Evolutionary conservation across 2,888 invertebrate species (phyloP).

Genomic region (Euphydryas editha): DNA sequence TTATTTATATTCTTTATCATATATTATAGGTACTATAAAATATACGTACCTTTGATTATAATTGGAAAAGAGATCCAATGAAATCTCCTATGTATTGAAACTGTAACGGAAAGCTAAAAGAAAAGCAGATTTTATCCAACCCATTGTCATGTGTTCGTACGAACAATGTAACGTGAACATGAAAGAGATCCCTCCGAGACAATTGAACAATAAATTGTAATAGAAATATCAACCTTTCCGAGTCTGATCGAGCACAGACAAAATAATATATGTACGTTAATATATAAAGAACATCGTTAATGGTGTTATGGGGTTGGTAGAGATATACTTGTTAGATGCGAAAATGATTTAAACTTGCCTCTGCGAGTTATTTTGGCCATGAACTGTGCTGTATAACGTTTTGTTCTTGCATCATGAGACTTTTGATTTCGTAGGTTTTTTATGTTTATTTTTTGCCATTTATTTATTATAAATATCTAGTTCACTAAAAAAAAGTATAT

Average conservation of each 20-base stretch:
- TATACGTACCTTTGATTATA: not conserved
- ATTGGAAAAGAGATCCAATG: not conserved
- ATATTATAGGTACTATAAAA: not conserved
- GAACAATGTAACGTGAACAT: slow-evolving; percentile 11
- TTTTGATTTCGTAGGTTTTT: too few species aligned
- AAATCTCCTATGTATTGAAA: not conserved
- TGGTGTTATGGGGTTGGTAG: not conserved
- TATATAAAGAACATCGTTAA: not conserved
- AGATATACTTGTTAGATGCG: not conserved
- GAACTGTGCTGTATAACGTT: too few species aligned
- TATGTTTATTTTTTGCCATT: too few species aligned
- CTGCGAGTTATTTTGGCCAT: too few species aligned
- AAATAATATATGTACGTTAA: not conserved
- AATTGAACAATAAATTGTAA: slow-evolving; percentile 8
- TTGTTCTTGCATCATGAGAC: too few species aligned
- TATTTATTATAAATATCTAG: too few species aligned
- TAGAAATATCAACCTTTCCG: slow-evolving; percentile 12
- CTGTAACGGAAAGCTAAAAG: not conserved
- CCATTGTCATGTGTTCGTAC: slow-evolving; percentile 6
- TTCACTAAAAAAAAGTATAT: too few species aligned
- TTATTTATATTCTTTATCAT: not conserved
- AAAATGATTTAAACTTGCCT: too few species aligned
- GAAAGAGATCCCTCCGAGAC: slow-evolving; percentile 5
- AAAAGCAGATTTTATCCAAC: not conserved
- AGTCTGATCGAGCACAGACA: not conserved